These are phyloP conservation scores for Chironomus tepperi DNA, from an alignment of 1,140 invertebrate genomes.

Conservation along the genomic window DNA sequence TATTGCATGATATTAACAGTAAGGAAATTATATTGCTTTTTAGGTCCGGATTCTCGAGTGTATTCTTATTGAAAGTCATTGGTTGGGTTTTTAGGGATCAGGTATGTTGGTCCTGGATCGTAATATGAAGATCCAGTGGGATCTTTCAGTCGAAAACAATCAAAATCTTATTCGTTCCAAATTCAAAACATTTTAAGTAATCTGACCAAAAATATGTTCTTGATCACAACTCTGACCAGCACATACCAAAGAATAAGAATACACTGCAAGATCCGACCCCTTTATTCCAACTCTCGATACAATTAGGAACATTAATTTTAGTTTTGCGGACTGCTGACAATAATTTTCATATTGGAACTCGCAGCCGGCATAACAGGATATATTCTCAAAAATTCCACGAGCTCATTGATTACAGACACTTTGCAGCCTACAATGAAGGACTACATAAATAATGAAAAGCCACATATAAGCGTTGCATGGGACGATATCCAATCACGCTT, in stretches of 20 bases:
- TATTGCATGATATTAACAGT: constrained; percentile 72
- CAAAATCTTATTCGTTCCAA: too few species aligned
- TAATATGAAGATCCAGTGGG: too few species aligned
- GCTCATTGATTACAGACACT: constrained; percentile 41
- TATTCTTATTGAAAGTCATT: too few species aligned
- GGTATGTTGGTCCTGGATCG: too few species aligned
- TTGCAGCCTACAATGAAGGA: constrained; percentile 45
- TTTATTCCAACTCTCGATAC: not conserved
- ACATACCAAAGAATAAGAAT: too few species aligned
- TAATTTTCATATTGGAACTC: constrained; percentile 74
- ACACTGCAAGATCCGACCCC: too few species aligned
- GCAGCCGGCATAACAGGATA: constrained; percentile 73
- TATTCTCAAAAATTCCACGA: constrained; percentile 52
- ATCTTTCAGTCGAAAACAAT: too few species aligned
- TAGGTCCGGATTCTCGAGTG: too few species aligned
- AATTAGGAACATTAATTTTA: constrained; percentile 39
- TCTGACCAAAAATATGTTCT: too few species aligned
- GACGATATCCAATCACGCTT: constrained; percentile 57
- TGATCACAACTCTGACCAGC: too few species aligned
- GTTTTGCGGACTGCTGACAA: constrained; percentile 63
- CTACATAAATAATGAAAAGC: constrained; percentile 39
- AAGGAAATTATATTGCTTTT: constrained; percentile 30
- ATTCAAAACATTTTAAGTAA: too few species aligned
- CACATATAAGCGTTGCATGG: constrained; percentile 47
- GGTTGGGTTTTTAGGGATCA: too few species aligned